Evolutionary conservation across 2,113 vertebrate genomes (phyloP), one percentile per base, ranked within the genome.

Genomic region (Hemicordylus capensis): DNA sequence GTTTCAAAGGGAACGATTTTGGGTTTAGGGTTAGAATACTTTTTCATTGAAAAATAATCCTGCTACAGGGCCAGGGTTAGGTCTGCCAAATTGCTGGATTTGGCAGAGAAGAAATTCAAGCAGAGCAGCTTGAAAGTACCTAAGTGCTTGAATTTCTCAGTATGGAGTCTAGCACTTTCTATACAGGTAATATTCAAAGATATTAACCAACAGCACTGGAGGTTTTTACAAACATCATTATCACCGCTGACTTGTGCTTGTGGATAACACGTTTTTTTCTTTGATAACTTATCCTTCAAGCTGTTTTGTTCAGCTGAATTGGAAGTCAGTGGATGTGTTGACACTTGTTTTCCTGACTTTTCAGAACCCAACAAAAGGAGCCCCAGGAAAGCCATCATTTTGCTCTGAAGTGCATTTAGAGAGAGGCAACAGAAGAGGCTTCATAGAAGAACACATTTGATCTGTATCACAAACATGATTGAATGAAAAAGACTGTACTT

Each of bases 381-480:
- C 31, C 63, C 85, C 17, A 67, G 56, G 19, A 81, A 72, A 94
- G 73, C 46, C 51, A 46, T 42, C 59, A 44, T 42, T 14, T 51
- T 87, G 12, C 19, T 75, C 61, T 1, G 83, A 81, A 63, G 5
- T 66, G 72, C 44, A 87, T 77, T 75, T 76, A 85, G 46, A 73
- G 26, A 83, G 82, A 89, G 42, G 61, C 73, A 89, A 42, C 7
- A 89, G 76, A 22, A 66, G 76, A 80, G 34, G 5, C 66, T 89
- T 87, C 80, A 73, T 75, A 77, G 39, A 84, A 87, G 92, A 85
- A 84, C 81, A 81, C 54, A 48, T 86, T 94, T 91, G 64, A 88
- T 93, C 63, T 87, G 11, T 88, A 89, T 77, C 78, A 85, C 61
- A 89, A 84, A 63, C 24, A 17, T 4, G 42, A 37, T 42, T 39